These are phyloP conservation scores for Anthrax anthrax DNA, from an alignment of 2,888 invertebrate species.

Conservation along the genomic window DNA sequence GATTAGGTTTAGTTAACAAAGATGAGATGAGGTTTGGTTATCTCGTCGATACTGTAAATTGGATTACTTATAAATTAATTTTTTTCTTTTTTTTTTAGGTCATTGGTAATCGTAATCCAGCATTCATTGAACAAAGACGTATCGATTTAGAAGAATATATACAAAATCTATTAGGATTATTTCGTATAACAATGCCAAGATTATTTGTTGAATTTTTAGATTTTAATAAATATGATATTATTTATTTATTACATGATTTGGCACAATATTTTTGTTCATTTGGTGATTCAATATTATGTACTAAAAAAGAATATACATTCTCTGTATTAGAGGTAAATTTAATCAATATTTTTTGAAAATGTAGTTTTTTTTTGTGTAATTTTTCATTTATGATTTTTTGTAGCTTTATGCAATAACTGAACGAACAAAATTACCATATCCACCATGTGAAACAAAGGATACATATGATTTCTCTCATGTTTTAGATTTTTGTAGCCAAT, in stretches of 20 bases:
- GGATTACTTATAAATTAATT: too few species aligned
- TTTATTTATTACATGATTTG: constrained; percentile 68
- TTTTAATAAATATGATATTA: constrained; percentile 80
- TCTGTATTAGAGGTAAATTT: constrained; percentile 59
- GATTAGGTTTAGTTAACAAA: too few species aligned
- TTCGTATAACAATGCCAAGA: constrained; percentile 66
- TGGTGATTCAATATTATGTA: constrained; percentile 50
- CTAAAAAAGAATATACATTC: constrained; percentile 48
- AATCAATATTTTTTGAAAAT: background rate
- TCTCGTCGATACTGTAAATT: too few species aligned
- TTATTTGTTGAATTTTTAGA: constrained; percentile 73
- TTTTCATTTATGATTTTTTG: constrained; percentile 22
- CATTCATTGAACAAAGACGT: constrained; percentile 73
- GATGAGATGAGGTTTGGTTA: too few species aligned
- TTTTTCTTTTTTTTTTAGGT: constrained; percentile 28
- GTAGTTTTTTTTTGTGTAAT: background rate
- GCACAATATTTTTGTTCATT: constrained; percentile 63
- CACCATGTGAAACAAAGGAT: constrained; percentile 60
- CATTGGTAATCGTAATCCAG: constrained; percentile 75
- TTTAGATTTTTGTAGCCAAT: constrained; percentile 70
- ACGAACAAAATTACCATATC: constrained; percentile 73
- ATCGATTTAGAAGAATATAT: constrained; percentile 70
- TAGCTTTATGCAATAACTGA: constrained; percentile 84
- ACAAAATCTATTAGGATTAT: constrained; percentile 55
- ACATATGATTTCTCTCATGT: constrained; percentile 84